Conservation (phyloP, 2,888 invertebrate genomes). For the Cordilura impudica region DNA sequence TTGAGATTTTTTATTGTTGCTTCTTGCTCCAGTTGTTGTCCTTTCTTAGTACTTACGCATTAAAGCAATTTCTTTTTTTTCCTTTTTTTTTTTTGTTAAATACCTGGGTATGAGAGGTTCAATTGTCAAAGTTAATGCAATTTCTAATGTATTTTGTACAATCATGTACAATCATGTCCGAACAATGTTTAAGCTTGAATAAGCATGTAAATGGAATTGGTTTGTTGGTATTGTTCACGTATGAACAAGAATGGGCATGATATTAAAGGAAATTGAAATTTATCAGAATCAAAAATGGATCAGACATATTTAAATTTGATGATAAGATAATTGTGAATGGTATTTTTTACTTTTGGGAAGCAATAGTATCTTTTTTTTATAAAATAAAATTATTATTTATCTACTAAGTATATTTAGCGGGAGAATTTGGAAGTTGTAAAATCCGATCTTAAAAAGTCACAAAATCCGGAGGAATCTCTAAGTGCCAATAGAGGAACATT, state of each 20-base stretch:
- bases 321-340: neutral
- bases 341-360: too few species aligned
- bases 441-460: too few species aligned
- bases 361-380: too few species aligned
- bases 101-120: conserved; percentile 50
- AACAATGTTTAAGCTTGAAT: conserved; percentile 56
- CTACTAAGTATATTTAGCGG: too few species aligned
- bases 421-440: too few species aligned
- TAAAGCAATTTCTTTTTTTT: conserved; percentile 4
- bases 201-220: conserved; percentile 52
- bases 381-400: too few species aligned
- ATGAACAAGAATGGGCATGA: neutral
- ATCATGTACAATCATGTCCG: conserved; percentile 35
- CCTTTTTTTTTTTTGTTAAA: neutral
- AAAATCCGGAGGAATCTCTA: too few species aligned
- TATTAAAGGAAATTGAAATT: neutral
- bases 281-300: neutral
- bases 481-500: too few species aligned
- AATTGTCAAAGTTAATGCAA: conserved; percentile 60
- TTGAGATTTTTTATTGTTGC: conserved; percentile 27
- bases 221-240: too few species aligned
- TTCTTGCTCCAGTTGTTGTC: neutral
- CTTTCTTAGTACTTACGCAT: conserved; percentile 39
- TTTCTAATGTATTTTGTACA: conserved; percentile 44
- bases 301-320: neutral